Evolutionary conservation across 2,888 invertebrate species (phyloP).

Genomic region (Spicauda simplicius): DNA sequence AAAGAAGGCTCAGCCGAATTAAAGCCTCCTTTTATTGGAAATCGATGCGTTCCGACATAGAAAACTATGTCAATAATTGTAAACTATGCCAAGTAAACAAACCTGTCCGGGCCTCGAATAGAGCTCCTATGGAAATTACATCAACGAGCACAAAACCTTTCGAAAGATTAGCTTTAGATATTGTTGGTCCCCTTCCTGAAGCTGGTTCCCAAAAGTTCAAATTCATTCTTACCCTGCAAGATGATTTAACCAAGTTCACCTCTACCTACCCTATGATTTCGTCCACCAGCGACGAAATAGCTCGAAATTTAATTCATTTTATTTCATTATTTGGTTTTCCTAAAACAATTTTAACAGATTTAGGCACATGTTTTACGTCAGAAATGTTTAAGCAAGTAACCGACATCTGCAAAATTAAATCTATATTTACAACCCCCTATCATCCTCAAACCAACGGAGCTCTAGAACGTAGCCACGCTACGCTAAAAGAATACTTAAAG

Average conservation of each 20-base stretch:
- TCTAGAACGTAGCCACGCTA: constrained; percentile 45
- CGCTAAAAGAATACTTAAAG: constrained; percentile 49
- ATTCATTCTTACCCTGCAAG: constrained; percentile 40
- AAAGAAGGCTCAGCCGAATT: constrained; percentile 26
- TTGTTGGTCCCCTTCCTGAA: constrained; percentile 35
- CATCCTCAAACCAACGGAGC: constrained; percentile 43
- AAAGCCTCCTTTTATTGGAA: constrained; percentile 35
- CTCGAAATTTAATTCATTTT: constrained; percentile 41
- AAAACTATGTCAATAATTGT: constrained; percentile 38
- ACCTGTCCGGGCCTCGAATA: constrained; percentile 25
- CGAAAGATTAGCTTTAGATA: constrained; percentile 33
- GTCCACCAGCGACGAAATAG: constrained; percentile 41
- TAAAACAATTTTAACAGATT: constrained; percentile 43
- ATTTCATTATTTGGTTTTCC: constrained; percentile 44
- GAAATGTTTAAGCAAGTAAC: constrained; percentile 34
- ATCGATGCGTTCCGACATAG: constrained; percentile 28
- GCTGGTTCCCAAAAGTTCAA: constrained; percentile 37
- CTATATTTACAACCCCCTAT: constrained; percentile 39
- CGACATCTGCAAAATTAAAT: constrained; percentile 37
- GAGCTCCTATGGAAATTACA: constrained; percentile 37
- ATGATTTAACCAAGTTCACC: constrained; percentile 41
- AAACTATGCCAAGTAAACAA: constrained; percentile 35
- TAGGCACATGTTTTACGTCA: constrained; percentile 34
- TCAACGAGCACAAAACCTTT: constrained; percentile 33
- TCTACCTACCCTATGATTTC: constrained; percentile 39